These are phyloP conservation scores for Hyaena hyaena DNA, from an alignment of 2,113 vertebrate species.

Conservation along the genomic window DNA sequence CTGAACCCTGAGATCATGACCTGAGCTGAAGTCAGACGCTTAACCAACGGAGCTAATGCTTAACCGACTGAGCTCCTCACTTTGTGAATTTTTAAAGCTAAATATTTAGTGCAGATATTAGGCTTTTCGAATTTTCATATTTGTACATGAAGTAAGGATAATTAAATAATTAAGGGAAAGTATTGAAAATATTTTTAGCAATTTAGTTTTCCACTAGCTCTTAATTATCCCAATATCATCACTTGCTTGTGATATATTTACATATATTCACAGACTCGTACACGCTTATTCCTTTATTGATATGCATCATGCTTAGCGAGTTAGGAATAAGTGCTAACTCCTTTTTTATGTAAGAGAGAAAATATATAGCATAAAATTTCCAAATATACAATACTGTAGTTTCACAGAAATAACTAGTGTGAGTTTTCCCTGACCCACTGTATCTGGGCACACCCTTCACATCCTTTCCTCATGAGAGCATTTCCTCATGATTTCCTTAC, in stretches of 20 bases:
- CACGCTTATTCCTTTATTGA: background rate
- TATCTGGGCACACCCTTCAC: background rate
- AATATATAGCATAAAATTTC: background rate
- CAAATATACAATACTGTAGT: background rate
- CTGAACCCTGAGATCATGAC: too few species aligned
- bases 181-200: constrained; percentile 5
- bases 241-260: background rate
- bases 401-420: background rate
- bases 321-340: background rate
- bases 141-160: background rate
- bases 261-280: background rate
- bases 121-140: background rate
- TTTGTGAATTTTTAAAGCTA: constrained; percentile 3
- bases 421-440: background rate
- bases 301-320: background rate
- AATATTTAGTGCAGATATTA: background rate
- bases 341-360: constrained; percentile 20
- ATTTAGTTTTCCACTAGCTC: constrained; percentile 8
- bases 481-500: constrained; percentile 44
- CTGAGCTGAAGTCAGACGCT: too few species aligned
- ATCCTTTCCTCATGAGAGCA: background rate
- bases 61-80: too few species aligned
- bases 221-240: background rate
- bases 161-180: background rate
- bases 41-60: too few species aligned